These are phyloP conservation scores for Puma concolor DNA, from an alignment of 2,113 vertebrate species.

Conservation along the genomic window DNA sequence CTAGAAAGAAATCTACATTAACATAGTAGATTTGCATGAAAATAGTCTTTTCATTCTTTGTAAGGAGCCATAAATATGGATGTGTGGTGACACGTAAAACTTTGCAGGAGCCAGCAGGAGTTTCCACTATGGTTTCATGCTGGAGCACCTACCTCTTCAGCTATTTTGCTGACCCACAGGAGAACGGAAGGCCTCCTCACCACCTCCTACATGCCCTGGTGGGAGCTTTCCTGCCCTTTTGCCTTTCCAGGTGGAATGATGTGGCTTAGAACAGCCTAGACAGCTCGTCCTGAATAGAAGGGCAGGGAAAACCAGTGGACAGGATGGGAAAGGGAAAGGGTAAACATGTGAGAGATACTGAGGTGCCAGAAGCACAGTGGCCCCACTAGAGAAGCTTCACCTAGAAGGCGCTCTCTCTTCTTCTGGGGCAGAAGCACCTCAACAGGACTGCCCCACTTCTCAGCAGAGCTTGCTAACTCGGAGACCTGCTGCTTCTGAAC, in stretches of 20 bases:
- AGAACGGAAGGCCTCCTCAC: not conserved
- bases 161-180: not conserved
- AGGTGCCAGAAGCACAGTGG: not conserved
- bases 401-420: not conserved
- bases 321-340: not conserved
- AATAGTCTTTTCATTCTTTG: not conserved
- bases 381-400: not conserved
- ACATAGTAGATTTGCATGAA: not conserved
- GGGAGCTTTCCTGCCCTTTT: constrained; percentile 45
- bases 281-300: not conserved
- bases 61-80: not conserved
- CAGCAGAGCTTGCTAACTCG: not conserved
- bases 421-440: not conserved
- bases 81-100: fast-evolving
- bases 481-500: not conserved
- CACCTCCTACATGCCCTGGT: not conserved
- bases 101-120: not conserved
- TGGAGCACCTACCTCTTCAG: not conserved
- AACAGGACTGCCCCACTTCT: not conserved
- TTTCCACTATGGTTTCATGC: not conserved
- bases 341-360: not conserved
- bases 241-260: not conserved
- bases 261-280: not conserved
- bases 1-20: not conserved
- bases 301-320: not conserved